Evolutionary conservation across 1,140 invertebrate species (phyloP).

Genomic region (Octopus sinensis): DNA sequence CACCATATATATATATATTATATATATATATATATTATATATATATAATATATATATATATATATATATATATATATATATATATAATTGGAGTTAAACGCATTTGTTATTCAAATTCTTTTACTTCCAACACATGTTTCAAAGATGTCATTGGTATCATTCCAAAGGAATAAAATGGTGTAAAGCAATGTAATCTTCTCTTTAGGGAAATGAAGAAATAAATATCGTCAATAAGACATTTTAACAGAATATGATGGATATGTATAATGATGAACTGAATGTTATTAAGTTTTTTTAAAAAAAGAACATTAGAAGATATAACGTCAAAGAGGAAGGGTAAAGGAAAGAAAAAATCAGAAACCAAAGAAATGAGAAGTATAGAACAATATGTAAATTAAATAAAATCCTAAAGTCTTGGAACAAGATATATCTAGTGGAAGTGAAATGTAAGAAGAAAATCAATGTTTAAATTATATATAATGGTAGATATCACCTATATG

Average conservation of each 20-base stretch:
- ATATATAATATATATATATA: not conserved
- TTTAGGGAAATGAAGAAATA: not conserved
- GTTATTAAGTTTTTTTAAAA: too few species aligned
- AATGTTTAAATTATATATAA: too few species aligned
- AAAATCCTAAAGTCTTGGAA: too few species aligned
- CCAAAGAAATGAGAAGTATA: too few species aligned
- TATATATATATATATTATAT: not conserved
- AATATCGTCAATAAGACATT: not conserved
- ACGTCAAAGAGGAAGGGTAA: too few species aligned
- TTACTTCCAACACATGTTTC: not conserved
- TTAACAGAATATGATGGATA: not conserved
- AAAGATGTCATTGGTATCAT: not conserved
- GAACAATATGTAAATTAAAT: too few species aligned
- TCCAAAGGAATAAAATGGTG: not conserved
- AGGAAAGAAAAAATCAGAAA: too few species aligned
- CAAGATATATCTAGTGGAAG: too few species aligned
- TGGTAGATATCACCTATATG: too few species aligned
- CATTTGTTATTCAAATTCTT: not conserved
- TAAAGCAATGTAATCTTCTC: not conserved
- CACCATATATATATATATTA: too few species aligned
- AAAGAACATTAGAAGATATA: too few species aligned
- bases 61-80: not conserved
- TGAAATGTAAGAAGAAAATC: too few species aligned
- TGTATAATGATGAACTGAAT: not conserved
- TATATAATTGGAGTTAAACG: not conserved